phyloP scores from a whole-genome alignment of 2,888 invertebrate genomes.

The Athrips mouffetella region DNA sequence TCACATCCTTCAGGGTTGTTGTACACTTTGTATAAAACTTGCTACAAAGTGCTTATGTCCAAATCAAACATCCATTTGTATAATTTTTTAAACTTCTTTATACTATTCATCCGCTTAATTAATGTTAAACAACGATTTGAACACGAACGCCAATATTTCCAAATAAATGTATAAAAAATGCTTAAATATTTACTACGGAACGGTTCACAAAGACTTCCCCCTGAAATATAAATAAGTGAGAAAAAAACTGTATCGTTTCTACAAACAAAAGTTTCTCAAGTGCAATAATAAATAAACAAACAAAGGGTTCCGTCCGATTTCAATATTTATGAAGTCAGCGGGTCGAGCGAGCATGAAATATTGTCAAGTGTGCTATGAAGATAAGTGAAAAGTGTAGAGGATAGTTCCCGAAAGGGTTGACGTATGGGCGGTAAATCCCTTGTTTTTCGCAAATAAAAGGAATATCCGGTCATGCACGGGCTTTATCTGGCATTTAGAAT shows the following conservation, averaged over 20 bases:
- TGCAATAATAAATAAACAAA: slow-evolving; percentile 38
- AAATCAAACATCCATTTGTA: no score
- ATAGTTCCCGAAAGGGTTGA: slow-evolving; percentile 18
- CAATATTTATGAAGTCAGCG: slow-evolving; percentile 40
- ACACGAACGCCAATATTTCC: no score
- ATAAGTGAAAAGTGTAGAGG: slow-evolving; percentile 24
- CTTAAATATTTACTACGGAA: no score
- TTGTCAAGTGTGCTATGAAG: slow-evolving; percentile 27
- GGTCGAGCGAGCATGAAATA: slow-evolving; percentile 27
- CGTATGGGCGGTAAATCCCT: slow-evolving; percentile 1
- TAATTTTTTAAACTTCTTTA: no score
- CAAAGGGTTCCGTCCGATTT: slow-evolving; percentile 41
- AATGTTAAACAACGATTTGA: no score
- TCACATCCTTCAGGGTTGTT: no score
- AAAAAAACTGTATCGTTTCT: slow-evolving; percentile 19
- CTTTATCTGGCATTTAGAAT: neutral
- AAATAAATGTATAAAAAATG: no score
- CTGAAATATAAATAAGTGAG: no score
- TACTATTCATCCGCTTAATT: no score
- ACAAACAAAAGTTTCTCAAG: slow-evolving; percentile 29
- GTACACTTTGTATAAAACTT: no score
- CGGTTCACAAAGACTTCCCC: no score
- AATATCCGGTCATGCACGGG: neutral
- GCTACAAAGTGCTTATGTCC: no score
- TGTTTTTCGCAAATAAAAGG: slow-evolving; percentile 1